Evolutionary conservation across 2,797 vertebrate species (phyloP).

Genomic region (Pogoniulus pusillus): DNA sequence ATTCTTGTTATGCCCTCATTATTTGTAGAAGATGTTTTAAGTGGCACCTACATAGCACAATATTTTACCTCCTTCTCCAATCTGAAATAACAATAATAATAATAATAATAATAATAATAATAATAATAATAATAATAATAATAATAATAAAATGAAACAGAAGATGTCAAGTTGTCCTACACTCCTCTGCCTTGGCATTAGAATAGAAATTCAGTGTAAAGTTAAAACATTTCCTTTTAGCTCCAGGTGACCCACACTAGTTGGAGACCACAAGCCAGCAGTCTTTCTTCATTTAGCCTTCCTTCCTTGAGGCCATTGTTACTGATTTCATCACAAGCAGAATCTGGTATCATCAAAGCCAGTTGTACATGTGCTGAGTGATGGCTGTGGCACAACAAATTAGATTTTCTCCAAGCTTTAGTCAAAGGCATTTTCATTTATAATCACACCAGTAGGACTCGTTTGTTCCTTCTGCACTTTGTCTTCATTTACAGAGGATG

Average conservation of each 20-base stretch:
- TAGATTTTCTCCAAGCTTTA: conserved; percentile 17
- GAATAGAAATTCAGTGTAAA: neutral
- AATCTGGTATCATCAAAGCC: neutral
- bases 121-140: no score
- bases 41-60: neutral
- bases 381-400: conserved; percentile 2
- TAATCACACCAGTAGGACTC: neutral
- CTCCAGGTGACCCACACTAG: neutral
- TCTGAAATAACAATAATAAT: no score
- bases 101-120: no score
- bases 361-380: neutral
- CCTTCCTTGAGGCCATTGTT: conserved; percentile 18
- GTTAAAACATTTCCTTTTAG: neutral
- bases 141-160: neutral
- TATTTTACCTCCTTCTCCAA: neutral
- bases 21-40: neutral
- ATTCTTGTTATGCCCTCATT: neutral
- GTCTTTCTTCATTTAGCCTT: conserved; percentile 21
- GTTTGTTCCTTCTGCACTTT: neutral
- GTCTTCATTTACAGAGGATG: neutral
- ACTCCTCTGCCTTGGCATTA: neutral
- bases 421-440: conserved; percentile 13
- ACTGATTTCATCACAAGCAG: conserved; percentile 23
- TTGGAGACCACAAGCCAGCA: neutral
- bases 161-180: neutral